Percentiles rank a stretch among this genome's conserved stretches.
These are phyloP conservation scores for Bombus huntii DNA, from an alignment of 1,140 invertebrate species.

Conservation along the genomic window DNA sequence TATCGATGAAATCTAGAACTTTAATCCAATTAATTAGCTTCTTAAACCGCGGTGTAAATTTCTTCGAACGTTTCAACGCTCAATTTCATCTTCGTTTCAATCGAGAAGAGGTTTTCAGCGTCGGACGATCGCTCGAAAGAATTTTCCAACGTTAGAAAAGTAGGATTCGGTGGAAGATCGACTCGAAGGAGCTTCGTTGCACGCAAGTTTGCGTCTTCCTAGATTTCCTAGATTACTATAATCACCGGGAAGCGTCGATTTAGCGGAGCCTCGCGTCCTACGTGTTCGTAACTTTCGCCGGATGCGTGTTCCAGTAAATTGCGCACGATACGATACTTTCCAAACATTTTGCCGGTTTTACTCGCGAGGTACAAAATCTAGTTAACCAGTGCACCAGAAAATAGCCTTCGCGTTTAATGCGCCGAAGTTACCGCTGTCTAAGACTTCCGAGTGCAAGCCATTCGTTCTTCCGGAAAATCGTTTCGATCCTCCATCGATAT, in stretches of 20 bases:
- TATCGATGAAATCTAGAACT: no score
- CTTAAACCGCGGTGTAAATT: no score
- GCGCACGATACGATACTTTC: background rate
- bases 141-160: no score
- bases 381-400: background rate
- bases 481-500: background rate
- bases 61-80: no score
- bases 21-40: no score
- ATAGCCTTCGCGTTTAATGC: background rate
- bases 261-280: background rate
- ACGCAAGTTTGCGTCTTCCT: background rate
- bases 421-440: no score
- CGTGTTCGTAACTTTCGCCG: background rate
- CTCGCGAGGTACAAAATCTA: background rate
- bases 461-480: background rate
- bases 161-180: no score
- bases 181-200: background rate
- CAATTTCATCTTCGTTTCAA: no score
- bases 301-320: background rate
- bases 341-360: background rate
- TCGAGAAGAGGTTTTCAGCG: fast-evolving
- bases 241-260: background rate
- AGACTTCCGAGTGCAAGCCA: background rate
- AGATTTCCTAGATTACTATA: background rate
- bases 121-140: no score